Evolutionary conservation across 2,113 vertebrate species (phyloP).

Genomic region (Triplophysa rosa): DNA sequence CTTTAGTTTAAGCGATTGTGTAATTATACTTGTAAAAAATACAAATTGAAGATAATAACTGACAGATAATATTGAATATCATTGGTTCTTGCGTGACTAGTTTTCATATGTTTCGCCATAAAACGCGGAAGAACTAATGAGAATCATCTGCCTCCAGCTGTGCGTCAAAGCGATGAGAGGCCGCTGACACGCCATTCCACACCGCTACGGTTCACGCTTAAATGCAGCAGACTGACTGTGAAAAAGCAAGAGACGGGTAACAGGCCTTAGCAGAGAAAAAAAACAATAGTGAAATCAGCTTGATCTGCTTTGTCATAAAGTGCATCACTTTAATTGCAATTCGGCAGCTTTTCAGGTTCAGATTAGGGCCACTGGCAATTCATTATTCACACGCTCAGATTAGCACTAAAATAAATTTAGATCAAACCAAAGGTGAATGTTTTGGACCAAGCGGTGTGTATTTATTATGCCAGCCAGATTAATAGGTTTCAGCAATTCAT

Average conservation of each 20-base stretch:
- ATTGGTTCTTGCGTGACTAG: no score
- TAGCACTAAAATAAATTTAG: not conserved
- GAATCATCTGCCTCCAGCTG: slow-evolving; percentile 18
- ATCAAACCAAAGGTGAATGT: not conserved
- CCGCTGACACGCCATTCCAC: slow-evolving; percentile 10
- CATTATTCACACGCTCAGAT: not conserved
- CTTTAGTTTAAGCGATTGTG: no score
- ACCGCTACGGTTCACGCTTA: slow-evolving; percentile 15
- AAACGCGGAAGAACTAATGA: no score
- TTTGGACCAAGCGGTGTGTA: no score
- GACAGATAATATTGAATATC: no score
- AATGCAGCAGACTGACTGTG: slow-evolving; percentile 20
- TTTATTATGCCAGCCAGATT: no score
- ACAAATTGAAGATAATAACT: no score
- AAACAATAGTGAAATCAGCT: not conserved
- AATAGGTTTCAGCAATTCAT: no score
- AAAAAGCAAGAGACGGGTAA: slow-evolving; percentile 1
- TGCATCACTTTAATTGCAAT: not conserved
- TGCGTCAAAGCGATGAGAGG: slow-evolving; percentile 30
- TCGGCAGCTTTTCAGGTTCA: not conserved
- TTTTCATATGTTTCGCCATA: no score
- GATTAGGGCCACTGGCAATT: not conserved
- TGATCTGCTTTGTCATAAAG: no score
- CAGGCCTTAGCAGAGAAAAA: not conserved
- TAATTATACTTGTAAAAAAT: no score